phyloP scores from a whole-genome alignment of 1,140 invertebrate genomes.

The Stegodyphus mimosarum region DNA sequence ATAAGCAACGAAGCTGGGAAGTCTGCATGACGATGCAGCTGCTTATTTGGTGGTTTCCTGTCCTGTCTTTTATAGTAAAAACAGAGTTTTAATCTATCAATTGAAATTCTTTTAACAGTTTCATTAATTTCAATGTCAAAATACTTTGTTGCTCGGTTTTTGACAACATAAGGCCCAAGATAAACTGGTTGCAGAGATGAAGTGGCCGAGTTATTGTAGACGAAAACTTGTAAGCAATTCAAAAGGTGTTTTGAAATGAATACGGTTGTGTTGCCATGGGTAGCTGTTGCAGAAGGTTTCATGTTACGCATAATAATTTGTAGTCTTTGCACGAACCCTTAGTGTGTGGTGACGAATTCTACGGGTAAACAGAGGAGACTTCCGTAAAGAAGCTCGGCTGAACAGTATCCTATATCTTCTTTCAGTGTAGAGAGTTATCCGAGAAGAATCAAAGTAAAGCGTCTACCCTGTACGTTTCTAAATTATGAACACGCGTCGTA shows the following conservation, averaged over 20 bases:
- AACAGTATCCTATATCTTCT: slow-evolving; percentile 62
- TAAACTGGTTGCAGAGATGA: slow-evolving; percentile 28
- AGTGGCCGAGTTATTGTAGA: slow-evolving; percentile 15
- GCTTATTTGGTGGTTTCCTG: no score
- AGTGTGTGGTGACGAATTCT: slow-evolving; percentile 48
- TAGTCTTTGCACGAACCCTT: slow-evolving; percentile 11
- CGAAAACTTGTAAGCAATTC: slow-evolving; percentile 27
- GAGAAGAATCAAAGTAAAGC: slow-evolving; percentile 67
- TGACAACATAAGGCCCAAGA: slow-evolving; percentile 15
- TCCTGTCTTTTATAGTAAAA: neutral
- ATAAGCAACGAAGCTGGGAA: no score
- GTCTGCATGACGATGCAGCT: no score
- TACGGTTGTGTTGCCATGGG: slow-evolving; percentile 7
- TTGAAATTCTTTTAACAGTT: neutral
- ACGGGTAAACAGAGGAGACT: slow-evolving; percentile 54
- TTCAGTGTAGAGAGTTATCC: slow-evolving; percentile 63
- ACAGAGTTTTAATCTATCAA: neutral
- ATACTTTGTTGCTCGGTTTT: neutral
- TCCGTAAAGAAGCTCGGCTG: slow-evolving; percentile 52
- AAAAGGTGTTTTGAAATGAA: slow-evolving; percentile 12
- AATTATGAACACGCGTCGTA: no score
- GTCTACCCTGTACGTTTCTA: no score
- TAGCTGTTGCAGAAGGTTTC: slow-evolving; percentile 22
- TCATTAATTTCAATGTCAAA: neutral
- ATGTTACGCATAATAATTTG: slow-evolving; percentile 11